Conservation (phyloP, 2,113 vertebrate species). For the Centropus unirufus region DNA sequence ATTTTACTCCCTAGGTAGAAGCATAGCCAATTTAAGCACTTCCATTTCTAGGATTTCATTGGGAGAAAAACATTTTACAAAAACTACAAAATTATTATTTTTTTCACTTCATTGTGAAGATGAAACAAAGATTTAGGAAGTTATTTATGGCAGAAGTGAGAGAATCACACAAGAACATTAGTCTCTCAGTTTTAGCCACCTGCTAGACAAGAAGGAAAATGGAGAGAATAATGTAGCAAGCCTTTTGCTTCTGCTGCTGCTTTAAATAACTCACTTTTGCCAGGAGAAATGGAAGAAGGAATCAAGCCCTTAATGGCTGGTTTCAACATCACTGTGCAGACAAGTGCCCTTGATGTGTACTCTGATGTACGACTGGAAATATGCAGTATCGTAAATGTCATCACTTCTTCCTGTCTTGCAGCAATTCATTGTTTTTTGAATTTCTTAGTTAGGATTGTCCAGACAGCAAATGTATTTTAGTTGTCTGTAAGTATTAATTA, state of each 20-base stretch:
- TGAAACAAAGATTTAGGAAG: neutral
- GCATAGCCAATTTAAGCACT: neutral
- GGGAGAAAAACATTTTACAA: neutral
- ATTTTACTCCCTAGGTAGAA: neutral
- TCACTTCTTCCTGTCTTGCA: neutral
- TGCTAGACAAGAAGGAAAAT: neutral
- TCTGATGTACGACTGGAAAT: neutral
- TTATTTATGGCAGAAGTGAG: neutral
- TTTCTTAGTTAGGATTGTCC: neutral
- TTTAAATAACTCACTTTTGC: neutral
- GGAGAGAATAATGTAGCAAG: neutral
- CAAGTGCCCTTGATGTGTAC: neutral
- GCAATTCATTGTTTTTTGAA: neutral
- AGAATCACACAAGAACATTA: neutral
- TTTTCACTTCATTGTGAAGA: neutral
- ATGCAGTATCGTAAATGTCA: neutral
- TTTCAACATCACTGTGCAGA: neutral
- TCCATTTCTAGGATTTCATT: neutral
- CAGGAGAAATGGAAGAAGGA: neutral
- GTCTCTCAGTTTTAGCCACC: neutral
- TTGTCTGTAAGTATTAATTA: neutral
- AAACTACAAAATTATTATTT: neutral
- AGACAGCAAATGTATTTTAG: neutral
- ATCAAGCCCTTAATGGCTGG: fast-evolving
- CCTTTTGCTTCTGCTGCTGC: neutral